A percentile compares a stretch with the other conserved stretches of the same genome.
These are phyloP conservation scores for Cydia fagiglandana DNA, from an alignment of 1,140 invertebrate species.

Conservation along the genomic window DNA sequence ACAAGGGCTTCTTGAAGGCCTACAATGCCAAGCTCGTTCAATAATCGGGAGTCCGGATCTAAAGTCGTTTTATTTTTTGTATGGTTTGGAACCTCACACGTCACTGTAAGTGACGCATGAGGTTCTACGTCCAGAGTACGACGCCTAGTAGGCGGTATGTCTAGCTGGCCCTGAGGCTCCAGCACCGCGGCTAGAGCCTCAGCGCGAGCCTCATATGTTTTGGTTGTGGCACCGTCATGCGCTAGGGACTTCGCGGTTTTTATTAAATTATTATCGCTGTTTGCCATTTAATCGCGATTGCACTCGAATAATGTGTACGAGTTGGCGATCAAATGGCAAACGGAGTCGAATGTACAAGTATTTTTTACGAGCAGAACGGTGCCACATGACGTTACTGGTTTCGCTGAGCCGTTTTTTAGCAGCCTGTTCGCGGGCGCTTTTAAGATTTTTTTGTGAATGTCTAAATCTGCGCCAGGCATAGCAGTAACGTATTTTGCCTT, in stretches of 20 bases:
- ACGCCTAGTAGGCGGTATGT: background rate
- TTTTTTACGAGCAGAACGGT: background rate
- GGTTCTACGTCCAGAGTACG: background rate
- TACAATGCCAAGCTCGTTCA: too few species aligned
- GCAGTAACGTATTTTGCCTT: background rate
- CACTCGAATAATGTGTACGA: background rate
- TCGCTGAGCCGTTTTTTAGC: background rate
- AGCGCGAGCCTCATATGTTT: background rate
- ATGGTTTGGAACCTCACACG: too few species aligned
- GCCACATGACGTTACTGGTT: background rate
- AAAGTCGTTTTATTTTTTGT: too few species aligned
- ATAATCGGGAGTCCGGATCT: too few species aligned
- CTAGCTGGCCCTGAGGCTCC: background rate
- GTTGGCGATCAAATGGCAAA: background rate
- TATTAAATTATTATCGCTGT: background rate
- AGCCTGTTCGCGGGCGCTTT: background rate
- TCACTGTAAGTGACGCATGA: too few species aligned
- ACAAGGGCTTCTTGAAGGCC: too few species aligned
- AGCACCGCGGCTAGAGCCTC: background rate
- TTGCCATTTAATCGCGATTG: background rate
- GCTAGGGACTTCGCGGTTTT: background rate
- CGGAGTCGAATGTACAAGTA: background rate
- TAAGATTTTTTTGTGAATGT: background rate
- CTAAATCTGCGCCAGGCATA: background rate
- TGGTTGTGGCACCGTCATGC: background rate